Conservation (phyloP, 2,888 invertebrate species). For the Phania funesta region DNA sequence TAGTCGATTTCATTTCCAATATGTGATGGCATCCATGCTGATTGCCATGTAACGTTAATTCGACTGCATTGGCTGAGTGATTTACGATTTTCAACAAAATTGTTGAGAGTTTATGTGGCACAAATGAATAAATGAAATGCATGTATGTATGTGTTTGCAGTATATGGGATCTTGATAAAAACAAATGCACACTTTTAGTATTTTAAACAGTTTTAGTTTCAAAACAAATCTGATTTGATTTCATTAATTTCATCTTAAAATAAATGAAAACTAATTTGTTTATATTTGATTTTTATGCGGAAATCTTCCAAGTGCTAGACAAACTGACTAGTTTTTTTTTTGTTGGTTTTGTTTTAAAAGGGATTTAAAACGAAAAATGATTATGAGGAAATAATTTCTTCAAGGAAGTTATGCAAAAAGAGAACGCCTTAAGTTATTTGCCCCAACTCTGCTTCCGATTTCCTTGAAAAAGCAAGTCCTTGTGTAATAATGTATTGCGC, state of each 20-base stretch:
- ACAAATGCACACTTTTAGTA: constrained; percentile 5
- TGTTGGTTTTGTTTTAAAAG: too few relatives aligned
- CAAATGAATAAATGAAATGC: constrained; percentile 5
- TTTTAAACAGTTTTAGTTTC: constrained; percentile 31
- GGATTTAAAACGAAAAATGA: too few relatives aligned
- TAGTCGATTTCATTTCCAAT: constrained; percentile 44
- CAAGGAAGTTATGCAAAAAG: too few relatives aligned
- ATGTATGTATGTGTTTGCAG: not conserved
- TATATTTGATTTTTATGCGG: not conserved
- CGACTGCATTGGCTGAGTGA: constrained; percentile 65
- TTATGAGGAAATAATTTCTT: too few relatives aligned
- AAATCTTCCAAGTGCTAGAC: too few relatives aligned
- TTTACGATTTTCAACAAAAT: constrained; percentile 63
- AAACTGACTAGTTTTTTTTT: too few relatives aligned
- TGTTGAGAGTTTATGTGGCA: constrained; percentile 60
- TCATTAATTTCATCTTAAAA: not conserved
- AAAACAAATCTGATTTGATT: constrained; percentile 24
- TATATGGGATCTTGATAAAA: constrained; percentile 10
- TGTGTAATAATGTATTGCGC: too few relatives aligned
- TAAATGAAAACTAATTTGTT: not conserved
- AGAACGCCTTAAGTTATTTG: too few relatives aligned
- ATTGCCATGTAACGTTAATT: constrained; percentile 66
- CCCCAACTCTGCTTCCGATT: too few relatives aligned
- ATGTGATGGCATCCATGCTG: constrained; percentile 65
- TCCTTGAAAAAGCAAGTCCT: too few relatives aligned